phyloP scores from a whole-genome alignment of 30 jellyfish, hydroid and myxozoan species.

The Morbakka virulenta region DNA sequence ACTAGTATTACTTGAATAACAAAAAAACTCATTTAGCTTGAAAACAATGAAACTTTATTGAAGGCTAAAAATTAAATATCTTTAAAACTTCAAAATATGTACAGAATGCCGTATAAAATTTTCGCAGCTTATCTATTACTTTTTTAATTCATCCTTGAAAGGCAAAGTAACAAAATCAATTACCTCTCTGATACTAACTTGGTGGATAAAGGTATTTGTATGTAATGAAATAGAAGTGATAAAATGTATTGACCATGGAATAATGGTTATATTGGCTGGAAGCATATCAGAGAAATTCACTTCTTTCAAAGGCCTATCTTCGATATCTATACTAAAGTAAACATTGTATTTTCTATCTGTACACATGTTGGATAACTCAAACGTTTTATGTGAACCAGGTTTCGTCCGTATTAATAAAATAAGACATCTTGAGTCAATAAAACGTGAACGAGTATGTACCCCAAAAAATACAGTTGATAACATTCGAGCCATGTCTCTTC shows the following conservation, averaged over 20 bases:
- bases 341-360: conserved; percentile 68
- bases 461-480: conserved; percentile 52
- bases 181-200: not conserved
- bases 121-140: no score
- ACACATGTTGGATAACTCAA: conserved; percentile 83
- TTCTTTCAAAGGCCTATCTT: not conserved
- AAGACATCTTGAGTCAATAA: conserved; percentile 85
- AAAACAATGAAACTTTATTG: no score
- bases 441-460: conserved; percentile 38
- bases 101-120: no score
- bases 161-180: not conserved
- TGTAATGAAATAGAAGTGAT: conserved; percentile 57
- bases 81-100: no score
- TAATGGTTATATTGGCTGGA: conserved; percentile 54
- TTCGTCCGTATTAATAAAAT: conserved; percentile 66
- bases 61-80: no score
- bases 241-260: conserved; percentile 85
- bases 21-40: no score
- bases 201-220: not conserved
- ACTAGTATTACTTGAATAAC: no score
- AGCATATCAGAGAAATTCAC: conserved; percentile 19
- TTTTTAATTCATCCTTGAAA: no score
- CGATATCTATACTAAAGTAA: conserved; percentile 31
- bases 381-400: conserved; percentile 50
- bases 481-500: conserved; percentile 73